Evolutionary conservation across 2,113 vertebrate species (phyloP).

Genomic region (Platysternon megacephalum): DNA sequence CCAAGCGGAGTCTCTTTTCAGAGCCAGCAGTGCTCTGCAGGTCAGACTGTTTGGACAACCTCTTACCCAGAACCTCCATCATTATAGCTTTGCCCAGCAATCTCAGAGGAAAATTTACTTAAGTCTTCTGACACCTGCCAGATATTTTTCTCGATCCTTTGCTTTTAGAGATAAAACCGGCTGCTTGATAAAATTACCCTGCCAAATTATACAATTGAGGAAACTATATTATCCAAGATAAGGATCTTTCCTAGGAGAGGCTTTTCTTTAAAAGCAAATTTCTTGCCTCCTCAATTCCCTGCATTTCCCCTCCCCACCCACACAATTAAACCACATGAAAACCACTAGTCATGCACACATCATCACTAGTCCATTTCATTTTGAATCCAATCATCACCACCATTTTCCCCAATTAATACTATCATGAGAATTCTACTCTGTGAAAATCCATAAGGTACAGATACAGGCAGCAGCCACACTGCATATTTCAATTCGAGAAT

Average conservation of each 20-base stretch:
- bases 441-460: neutral
- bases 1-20: neutral
- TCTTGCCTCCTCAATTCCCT: neutral
- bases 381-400: constrained; percentile 34
- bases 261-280: neutral
- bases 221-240: neutral
- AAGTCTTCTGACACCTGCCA: neutral
- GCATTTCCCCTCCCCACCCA: neutral
- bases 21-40: neutral
- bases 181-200: neutral
- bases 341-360: neutral
- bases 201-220: neutral
- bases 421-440: neutral
- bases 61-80: neutral
- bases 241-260: neutral
- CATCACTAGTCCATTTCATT: neutral
- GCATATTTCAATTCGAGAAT: neutral
- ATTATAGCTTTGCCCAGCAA: neutral
- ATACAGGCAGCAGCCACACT: neutral
- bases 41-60: neutral
- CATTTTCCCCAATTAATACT: constrained; percentile 5
- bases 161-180: neutral
- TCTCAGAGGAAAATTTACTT: neutral
- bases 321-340: constrained; percentile 2
- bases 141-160: neutral